Base-by-base conservation (phyloP, 1,140 invertebrate genomes). In the Cardiocondyla obscurior region DNA sequence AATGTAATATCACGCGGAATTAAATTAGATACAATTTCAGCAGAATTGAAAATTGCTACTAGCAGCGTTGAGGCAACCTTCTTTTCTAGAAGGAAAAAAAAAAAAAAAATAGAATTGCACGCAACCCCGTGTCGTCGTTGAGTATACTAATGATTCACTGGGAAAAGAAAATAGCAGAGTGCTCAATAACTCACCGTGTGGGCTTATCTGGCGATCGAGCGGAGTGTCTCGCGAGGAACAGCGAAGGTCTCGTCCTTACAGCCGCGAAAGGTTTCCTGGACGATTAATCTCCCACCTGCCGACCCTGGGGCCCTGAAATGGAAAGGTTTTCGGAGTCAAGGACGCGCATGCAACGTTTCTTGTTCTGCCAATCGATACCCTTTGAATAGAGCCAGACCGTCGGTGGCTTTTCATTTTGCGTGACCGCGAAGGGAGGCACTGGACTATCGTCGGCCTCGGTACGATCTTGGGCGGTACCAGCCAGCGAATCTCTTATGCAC, bases 311-410 rank as follows among this genome's bases (percentile, higher is more conserved):
- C 69, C 19, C 53, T 49, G 79, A 85, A 79, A 76, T 62, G 83
- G 51, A 84, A 85, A 89, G 84, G 86, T 81, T 51, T 74, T 30
- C 46, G 74, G 62, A 84, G 83, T 82, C 85, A 85, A 88, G 87
- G 85, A 85, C 83, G 70, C 64, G 83, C 85, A 83, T 85, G 81
- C 84, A 83, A 82, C 62, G 55, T 55, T 57, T 69, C 77, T 82
- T 74, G 55, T 81, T 64, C 42, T 22, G 44, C 10, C 53, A 72
- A 84, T 84, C 82, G 76, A 84, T 84, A 70, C 69, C 49, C 28
- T 51, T 53, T 69, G 77, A 72, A 81, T 81, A 84, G 72, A 57
- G 55, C 25, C 81, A 70, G 44, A 69, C 62, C 39, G 62, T 51
- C 22, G 79, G 58, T 16, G 44, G 64, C 67, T 82, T 84, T 67